Evolutionary conservation across 2,888 invertebrate species (phyloP).

Genomic region (Creontiades dilutus): DNA sequence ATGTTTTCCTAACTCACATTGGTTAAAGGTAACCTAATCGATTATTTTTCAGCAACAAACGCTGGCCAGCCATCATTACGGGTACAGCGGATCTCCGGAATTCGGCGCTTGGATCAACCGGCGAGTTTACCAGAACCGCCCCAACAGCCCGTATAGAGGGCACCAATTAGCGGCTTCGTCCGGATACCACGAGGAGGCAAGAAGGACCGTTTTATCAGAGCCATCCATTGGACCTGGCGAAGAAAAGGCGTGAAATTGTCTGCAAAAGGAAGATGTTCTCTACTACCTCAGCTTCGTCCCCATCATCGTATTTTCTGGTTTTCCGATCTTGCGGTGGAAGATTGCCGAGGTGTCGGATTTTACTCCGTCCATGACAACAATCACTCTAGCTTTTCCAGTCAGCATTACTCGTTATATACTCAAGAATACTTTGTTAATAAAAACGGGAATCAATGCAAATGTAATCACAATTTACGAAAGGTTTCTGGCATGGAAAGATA

Average conservation of each 20-base stretch:
- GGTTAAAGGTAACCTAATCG: not conserved
- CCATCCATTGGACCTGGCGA: not conserved
- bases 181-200: not conserved
- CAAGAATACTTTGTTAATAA: too few species aligned
- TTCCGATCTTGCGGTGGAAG: not conserved
- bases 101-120: constrained; percentile 76
- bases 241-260: not conserved
- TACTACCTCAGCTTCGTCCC: not conserved
- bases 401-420: too few species aligned
- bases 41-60: constrained; percentile 74
- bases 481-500: too few species aligned
- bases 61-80: constrained; percentile 76
- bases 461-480: too few species aligned
- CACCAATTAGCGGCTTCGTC: constrained; percentile 15
- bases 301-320: not conserved
- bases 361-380: not conserved
- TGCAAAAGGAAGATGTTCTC: not conserved
- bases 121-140: constrained; percentile 47
- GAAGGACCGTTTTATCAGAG: not conserved
- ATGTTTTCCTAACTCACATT: too few species aligned
- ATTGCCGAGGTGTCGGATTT: not conserved
- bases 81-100: constrained; percentile 76
- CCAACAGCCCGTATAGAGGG: constrained; percentile 9
- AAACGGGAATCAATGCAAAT: too few species aligned
- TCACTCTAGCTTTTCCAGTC: not conserved